phyloP scores from a whole-genome alignment of 1,140 invertebrate genomes.

The Drosophila truncata region DNA sequence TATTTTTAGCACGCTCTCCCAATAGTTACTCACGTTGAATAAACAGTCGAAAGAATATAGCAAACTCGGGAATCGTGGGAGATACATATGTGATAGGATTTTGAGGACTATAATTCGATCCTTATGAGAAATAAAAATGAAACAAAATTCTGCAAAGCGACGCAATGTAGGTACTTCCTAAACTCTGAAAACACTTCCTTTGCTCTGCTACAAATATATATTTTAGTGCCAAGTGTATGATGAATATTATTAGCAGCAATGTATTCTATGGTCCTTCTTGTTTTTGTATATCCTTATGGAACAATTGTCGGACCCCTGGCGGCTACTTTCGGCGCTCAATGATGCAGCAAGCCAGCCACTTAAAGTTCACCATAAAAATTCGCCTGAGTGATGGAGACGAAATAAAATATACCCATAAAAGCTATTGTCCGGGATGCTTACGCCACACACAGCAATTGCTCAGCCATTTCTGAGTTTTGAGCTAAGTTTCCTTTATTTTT shows the following conservation, averaged over 20 bases:
- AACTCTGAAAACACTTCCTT: neutral
- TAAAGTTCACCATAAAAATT: slow-evolving; percentile 65
- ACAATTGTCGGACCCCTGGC: slow-evolving; percentile 4
- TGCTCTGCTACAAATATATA: slow-evolving; percentile 10
- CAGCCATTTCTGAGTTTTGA: slow-evolving; percentile 12
- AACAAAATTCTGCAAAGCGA: neutral
- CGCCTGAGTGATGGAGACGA: slow-evolving; percentile 42
- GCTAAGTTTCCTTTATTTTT: slow-evolving; percentile 3
- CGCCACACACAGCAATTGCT: slow-evolving; percentile 21
- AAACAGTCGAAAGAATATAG: neutral
- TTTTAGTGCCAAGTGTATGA: slow-evolving; percentile 12
- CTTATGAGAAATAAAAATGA: neutral
- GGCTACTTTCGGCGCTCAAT: slow-evolving; percentile 29
- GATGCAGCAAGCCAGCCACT: slow-evolving; percentile 57
- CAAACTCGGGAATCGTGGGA: too few species aligned
- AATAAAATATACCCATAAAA: slow-evolving; percentile 52
- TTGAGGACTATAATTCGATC: neutral
- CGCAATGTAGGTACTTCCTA: neutral
- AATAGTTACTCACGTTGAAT: neutral
- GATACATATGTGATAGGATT: neutral
- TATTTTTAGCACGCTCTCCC: neutral
- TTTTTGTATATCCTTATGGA: slow-evolving; percentile 13
- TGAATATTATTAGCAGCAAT: slow-evolving; percentile 18
- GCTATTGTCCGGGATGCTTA: slow-evolving; percentile 11
- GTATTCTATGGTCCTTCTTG: slow-evolving; percentile 9